Conservation (phyloP, 2,797 vertebrate species). For the Etheostoma nigrum region DNA sequence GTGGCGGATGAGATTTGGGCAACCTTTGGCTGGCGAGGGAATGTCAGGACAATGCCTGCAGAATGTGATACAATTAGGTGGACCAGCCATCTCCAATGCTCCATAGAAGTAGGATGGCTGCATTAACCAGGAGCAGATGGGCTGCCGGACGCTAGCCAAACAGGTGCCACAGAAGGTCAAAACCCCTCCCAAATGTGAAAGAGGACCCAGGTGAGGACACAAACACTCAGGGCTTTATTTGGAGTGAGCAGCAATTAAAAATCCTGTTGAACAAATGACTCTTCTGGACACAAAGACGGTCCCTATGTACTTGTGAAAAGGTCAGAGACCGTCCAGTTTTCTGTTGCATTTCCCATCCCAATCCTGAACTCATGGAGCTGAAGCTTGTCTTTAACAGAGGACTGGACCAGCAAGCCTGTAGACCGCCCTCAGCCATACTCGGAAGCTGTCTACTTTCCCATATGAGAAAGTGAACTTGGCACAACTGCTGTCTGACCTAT, state of each 20-base stretch:
- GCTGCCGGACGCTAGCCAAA: constrained; percentile 85
- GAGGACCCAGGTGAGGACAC: constrained; percentile 76
- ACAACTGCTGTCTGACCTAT: constrained; percentile 76
- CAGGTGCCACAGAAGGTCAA: constrained; percentile 86
- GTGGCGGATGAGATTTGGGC: constrained; percentile 95
- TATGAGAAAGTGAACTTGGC: constrained; percentile 79
- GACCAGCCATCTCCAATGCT: constrained; percentile 88
- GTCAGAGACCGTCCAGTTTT: constrained; percentile 69
- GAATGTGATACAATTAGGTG: constrained; percentile 97
- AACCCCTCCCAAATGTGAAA: constrained; percentile 76
- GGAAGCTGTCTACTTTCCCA: constrained; percentile 67
- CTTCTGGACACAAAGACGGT: constrained; percentile 71
- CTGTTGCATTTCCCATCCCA: constrained; percentile 66
- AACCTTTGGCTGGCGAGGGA: constrained; percentile 90
- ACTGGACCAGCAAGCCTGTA: constrained; percentile 46
- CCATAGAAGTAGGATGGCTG: constrained; percentile 78
- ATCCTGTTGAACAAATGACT: constrained; percentile 75
- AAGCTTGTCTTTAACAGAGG: constrained; percentile 59
- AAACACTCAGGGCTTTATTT: constrained; percentile 57
- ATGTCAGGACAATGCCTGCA: constrained; percentile 90
- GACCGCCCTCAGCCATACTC: constrained; percentile 61
- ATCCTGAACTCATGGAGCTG: constrained; percentile 64
- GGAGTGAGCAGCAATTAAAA: constrained; percentile 77
- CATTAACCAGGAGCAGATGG: constrained; percentile 83
- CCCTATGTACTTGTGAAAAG: constrained; percentile 77